phyloP scores from a whole-genome alignment of 2,888 invertebrate genomes.

The Machimus rusticus region DNA sequence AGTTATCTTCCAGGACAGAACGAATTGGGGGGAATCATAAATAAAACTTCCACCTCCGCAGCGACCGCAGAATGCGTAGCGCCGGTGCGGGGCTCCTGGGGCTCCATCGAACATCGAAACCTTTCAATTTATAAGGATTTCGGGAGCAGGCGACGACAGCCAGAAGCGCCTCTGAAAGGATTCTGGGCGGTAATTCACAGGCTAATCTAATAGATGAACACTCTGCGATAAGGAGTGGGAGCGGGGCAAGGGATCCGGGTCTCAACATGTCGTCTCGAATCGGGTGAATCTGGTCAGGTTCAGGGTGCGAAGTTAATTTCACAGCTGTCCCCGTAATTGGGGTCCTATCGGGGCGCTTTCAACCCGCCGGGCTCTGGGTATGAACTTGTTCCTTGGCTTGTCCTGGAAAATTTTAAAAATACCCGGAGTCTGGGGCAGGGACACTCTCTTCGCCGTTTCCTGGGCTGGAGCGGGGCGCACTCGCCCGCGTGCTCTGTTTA shows the following conservation, averaged over 20 bases:
- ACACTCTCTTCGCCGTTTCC: not conserved
- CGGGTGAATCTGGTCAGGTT: not conserved
- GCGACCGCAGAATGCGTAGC: slow-evolving; percentile 6
- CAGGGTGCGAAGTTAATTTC: not conserved
- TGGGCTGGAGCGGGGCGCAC: not conserved
- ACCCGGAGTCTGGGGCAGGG: not conserved
- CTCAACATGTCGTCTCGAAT: not conserved
- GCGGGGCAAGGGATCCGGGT: not conserved
- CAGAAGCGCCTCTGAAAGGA: not conserved
- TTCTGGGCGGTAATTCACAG: slow-evolving; percentile 24
- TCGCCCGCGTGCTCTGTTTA: not conserved
- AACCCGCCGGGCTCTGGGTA: not conserved
- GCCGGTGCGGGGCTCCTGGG: not conserved
- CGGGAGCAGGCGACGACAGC: not conserved
- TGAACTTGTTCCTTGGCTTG: not conserved
- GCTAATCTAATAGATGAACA: slow-evolving; percentile 28
- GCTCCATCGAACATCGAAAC: not conserved
- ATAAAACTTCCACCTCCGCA: slow-evolving; percentile 15
- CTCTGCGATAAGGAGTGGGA: not conserved
- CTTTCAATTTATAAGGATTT: slow-evolving; percentile 38
- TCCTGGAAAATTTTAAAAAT: not conserved
- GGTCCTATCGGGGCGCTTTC: not conserved
- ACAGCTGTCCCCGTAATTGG: not conserved
- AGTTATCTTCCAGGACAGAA: not conserved
- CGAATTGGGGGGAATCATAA: slow-evolving; percentile 6